Evolutionary conservation across 2,797 vertebrate genomes (phyloP), one percentile per base, ranked within the genome.

Genomic region (Scolopax rusticola): DNA sequence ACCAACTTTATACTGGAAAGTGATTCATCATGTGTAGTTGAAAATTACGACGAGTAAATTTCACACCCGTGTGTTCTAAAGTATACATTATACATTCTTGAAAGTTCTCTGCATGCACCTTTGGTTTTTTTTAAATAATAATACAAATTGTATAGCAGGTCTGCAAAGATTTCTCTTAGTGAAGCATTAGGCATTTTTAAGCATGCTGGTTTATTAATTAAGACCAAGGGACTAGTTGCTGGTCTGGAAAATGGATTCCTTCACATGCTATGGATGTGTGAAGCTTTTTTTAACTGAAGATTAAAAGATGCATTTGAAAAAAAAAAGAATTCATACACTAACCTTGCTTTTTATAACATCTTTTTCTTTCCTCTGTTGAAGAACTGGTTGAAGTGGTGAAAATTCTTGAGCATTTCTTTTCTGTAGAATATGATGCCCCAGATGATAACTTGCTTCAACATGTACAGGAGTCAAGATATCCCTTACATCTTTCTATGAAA

Each of bases 381-480:
- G 98, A 89, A 99, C 98, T 8, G 99, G 99, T 87, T 98, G 99
- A 64, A 99, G 98, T 10, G 98, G 96, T 59, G 98, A 97, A 76
- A 99, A 98, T 60, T 92, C 95, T 57, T 97, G 97, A 21, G 91
- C 71, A 18, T 91, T 88, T 41, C 59, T 84, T 96, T 97, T 98
- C 32, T 89, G 93, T 77, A 97, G 77, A 50, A 95, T 94, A 30
- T 98, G 98, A 63, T 98, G 97, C 36, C 98, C 99, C 76, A 99
- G 98, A 54, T 85, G 97, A 67, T 99, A 99, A 64, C 97, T 98
- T 25, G 98, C 98, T 97, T 99, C 98, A 93, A 99, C 98, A 75
- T 98, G 96, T 79, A 99, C 97, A 6, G 99, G 98, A 45, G 98
- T 99, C 86, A 99, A 99, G 97, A 99, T 98, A 97, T 99, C 99